Conservation (phyloP, 2,888 invertebrate genomes). For the Rapana venosa region DNA sequence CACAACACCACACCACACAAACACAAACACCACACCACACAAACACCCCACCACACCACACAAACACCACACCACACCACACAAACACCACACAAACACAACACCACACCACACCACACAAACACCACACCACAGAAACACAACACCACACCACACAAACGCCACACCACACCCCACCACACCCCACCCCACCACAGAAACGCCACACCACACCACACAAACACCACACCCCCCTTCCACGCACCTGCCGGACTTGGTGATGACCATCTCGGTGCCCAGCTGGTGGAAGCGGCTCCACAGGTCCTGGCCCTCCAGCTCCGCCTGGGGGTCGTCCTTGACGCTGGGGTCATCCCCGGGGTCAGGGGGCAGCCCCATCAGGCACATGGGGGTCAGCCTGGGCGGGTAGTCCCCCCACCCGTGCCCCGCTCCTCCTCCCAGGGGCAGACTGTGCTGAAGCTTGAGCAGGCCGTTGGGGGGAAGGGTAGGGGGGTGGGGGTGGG, state of each 20-base stretch:
- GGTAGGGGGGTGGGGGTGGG: conserved; percentile 40
- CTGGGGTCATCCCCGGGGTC: conserved; percentile 43
- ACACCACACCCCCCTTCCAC: neutral
- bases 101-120: no score
- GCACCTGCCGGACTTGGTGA: conserved; percentile 50
- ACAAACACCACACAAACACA: neutral
- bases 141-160: neutral
- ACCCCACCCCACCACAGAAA: neutral
- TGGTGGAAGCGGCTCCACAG: conserved; percentile 49
- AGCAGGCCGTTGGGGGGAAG: conserved; percentile 40
- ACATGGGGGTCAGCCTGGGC: neutral
- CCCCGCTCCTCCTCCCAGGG: conserved; percentile 22
- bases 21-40: neutral
- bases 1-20: neutral
- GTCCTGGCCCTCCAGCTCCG: conserved; percentile 48
- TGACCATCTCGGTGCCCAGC: conserved; percentile 51
- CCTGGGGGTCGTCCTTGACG: conserved; percentile 50
- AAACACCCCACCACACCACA: neutral
- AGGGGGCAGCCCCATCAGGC: conserved; percentile 24
- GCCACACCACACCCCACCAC: neutral
- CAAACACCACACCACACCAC: neutral
- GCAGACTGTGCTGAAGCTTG: conserved; percentile 36
- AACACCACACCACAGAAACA: no score
- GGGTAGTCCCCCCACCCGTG: conserved; percentile 35
- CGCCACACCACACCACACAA: neutral